A percentile compares a stretch with the other conserved stretches of the same genome.
Conservation (phyloP, 2,888 invertebrate genomes). For the Nephrocerus scutellatus region DNA sequence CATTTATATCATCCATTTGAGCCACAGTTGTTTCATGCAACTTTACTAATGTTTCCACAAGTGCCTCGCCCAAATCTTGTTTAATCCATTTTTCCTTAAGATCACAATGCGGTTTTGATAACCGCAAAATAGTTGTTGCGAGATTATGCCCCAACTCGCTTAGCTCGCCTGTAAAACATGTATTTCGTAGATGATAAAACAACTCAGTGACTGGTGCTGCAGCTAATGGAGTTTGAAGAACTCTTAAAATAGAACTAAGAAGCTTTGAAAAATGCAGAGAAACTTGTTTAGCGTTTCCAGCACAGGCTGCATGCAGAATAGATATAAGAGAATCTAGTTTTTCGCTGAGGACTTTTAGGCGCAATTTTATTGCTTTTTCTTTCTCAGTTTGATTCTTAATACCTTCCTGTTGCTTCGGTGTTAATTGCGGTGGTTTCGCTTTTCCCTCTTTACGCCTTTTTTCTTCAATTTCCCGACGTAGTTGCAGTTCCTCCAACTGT, state of each 20-base stretch:
- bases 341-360: constrained; percentile 55
- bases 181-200: constrained; percentile 55
- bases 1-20: constrained; percentile 20
- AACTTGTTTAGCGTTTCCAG: constrained; percentile 38
- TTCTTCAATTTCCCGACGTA: constrained; percentile 87
- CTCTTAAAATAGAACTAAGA: constrained; percentile 35
- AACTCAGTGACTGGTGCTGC: constrained; percentile 60
- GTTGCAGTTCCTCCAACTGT: constrained; percentile 88
- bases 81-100: constrained; percentile 71
- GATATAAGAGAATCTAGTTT: constrained; percentile 37
- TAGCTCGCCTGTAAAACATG: constrained; percentile 50
- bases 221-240: constrained; percentile 70
- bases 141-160: constrained; percentile 54
- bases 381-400: constrained; percentile 79
- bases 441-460: constrained; percentile 76
- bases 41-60: constrained; percentile 55
- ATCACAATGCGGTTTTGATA: constrained; percentile 74
- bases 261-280: constrained; percentile 39
- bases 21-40: constrained; percentile 50
- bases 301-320: constrained; percentile 39
- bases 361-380: constrained; percentile 69
- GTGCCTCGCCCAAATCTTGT: constrained; percentile 57
- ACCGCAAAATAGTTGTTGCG: constrained; percentile 64
- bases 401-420: constrained; percentile 87
- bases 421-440: constrained; percentile 62